These are phyloP conservation scores for Coregonus ussuriensis DNA, from an alignment of 2,797 vertebrate species.

Conservation along the genomic window DNA sequence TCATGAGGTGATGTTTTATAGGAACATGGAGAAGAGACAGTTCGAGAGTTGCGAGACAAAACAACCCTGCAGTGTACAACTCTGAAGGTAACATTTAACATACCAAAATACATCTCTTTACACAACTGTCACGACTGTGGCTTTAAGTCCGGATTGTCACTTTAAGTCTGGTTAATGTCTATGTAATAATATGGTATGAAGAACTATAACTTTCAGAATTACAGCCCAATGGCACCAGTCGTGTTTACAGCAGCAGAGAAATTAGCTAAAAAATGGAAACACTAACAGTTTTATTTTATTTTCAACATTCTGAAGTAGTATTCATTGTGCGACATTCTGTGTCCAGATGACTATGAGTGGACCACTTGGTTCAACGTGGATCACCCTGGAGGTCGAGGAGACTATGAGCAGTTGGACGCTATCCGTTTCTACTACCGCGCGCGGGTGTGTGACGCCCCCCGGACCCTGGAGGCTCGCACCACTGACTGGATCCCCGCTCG, in stretches of 20 bases:
- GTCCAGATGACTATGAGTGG: slow-evolving; percentile 80
- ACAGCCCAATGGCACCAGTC: not conserved
- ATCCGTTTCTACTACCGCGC: slow-evolving; percentile 87
- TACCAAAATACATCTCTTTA: not conserved
- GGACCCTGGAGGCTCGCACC: slow-evolving; percentile 83
- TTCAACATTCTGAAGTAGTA: not conserved
- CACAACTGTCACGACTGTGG: not conserved
- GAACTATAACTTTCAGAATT: not conserved
- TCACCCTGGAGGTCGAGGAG: slow-evolving; percentile 87
- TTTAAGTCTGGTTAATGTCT: not conserved
- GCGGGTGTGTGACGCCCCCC: slow-evolving; percentile 79
- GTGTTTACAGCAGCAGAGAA: not conserved
- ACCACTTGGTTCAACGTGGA: slow-evolving; percentile 92
- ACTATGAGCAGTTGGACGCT: slow-evolving; percentile 87
- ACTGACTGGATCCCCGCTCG: slow-evolving; percentile 83
- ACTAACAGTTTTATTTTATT: too few relatives aligned
- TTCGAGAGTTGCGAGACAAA: slow-evolving; percentile 29
- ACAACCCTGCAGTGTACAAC: slow-evolving; percentile 41
- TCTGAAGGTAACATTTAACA: slow-evolving; percentile 59
- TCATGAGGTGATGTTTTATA: slow-evolving; percentile 31
- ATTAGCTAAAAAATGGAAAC: not conserved
- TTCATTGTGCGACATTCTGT: slow-evolving; percentile 22
- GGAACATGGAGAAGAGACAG: slow-evolving; percentile 58
- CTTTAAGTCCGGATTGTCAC: not conserved
- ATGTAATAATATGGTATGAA: not conserved